Conservation (phyloP, 1,140 invertebrate genomes). For the Caenorhabditis remanei region DNA sequence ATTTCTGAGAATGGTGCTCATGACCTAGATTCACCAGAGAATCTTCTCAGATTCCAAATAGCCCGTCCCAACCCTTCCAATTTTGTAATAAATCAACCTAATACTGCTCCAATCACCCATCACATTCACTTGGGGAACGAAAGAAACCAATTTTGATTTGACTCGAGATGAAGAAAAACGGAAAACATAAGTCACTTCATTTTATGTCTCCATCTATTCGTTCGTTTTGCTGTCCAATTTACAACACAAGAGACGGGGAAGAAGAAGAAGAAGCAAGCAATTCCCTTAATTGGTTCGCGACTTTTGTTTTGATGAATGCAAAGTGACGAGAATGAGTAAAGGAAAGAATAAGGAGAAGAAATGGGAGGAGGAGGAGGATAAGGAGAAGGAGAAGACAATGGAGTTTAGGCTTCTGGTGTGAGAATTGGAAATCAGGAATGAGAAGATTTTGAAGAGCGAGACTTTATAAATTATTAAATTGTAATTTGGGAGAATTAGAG, state of each 20-base stretch:
- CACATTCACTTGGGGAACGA: no score
- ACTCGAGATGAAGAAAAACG: background rate
- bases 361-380: background rate
- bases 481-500: no score
- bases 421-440: no score
- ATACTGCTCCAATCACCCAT: no score
- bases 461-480: no score
- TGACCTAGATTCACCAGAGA: no score
- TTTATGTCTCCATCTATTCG: background rate
- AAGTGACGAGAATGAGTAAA: background rate
- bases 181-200: constrained; percentile 7
- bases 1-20: no score
- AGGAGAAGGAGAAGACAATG: background rate
- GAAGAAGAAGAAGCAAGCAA: constrained; percentile 12
- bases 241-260: background rate
- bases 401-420: background rate
- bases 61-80: no score
- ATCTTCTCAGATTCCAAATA: no score
- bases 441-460: no score
- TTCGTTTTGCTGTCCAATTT: background rate
- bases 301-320: constrained; percentile 15
- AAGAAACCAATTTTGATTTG: no score
- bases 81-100: no score
- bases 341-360: background rate
- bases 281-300: constrained; percentile 18